phyloP scores from a whole-genome alignment of 2,888 invertebrate genomes.

The Leucozona laternaria region DNA sequence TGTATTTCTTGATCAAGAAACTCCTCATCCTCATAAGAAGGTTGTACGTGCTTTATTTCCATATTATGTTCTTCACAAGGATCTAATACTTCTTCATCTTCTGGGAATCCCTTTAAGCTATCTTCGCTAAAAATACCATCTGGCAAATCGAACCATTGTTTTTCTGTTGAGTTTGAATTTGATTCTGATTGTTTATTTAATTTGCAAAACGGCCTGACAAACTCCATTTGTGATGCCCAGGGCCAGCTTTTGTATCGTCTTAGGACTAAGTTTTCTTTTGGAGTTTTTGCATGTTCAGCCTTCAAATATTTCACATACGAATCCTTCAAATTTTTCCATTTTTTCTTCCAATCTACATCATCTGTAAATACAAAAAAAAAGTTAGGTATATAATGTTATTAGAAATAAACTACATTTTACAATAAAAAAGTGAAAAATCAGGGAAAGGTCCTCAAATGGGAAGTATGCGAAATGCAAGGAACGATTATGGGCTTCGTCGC shows the following conservation, averaged over 20 bases:
- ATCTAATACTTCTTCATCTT: background rate
- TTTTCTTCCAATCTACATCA: slow-evolving; percentile 16
- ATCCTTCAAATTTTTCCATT: slow-evolving; percentile 20
- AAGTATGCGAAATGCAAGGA: too few relatives aligned
- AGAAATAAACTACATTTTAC: too few relatives aligned
- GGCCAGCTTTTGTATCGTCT: slow-evolving; percentile 5
- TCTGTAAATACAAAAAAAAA: background rate
- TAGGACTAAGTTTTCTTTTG: background rate
- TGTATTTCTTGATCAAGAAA: background rate
- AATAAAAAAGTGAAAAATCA: too few relatives aligned
- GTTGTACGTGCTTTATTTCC: background rate
- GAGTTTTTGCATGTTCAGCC: background rate
- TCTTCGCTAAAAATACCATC: slow-evolving; percentile 21
- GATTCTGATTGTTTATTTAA: background rate
- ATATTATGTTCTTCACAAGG: background rate
- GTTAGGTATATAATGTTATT: too few relatives aligned
- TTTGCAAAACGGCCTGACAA: background rate
- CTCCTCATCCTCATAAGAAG: background rate
- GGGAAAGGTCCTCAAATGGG: too few relatives aligned
- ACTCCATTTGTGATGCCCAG: slow-evolving; percentile 18
- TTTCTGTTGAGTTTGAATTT: background rate
- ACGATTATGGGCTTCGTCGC: too few relatives aligned
- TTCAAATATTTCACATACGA: slow-evolving; percentile 1
- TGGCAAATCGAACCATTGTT: slow-evolving; percentile 5
- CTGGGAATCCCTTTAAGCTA: background rate